phyloP scores from a whole-genome alignment of 2,888 invertebrate species.

The Drosophila subsilvestris region DNA sequence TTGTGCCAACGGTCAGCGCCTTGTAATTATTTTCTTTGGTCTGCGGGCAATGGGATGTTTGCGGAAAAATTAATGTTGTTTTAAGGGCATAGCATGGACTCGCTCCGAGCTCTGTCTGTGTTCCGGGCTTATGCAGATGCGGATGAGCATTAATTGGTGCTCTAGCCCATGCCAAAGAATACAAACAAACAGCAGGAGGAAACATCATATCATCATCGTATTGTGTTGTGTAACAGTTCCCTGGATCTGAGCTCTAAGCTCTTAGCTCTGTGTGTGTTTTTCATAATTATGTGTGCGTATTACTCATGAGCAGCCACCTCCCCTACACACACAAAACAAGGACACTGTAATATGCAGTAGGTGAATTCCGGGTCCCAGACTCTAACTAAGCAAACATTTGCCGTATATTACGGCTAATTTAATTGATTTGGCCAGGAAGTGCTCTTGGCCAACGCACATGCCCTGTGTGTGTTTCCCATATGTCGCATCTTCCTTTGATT shows the following conservation, averaged over 20 bases:
- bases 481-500: slow-evolving; percentile 24
- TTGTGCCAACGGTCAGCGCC: slow-evolving; percentile 60
- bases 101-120: not conserved
- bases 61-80: slow-evolving; percentile 57
- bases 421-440: slow-evolving; percentile 46
- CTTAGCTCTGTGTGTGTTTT: slow-evolving; percentile 16
- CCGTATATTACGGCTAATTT: slow-evolving; percentile 45
- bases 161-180: not conserved
- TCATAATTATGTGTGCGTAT: slow-evolving; percentile 40
- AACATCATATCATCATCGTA: not conserved
- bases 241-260: not conserved
- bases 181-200: slow-evolving; percentile 2
- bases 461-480: slow-evolving; percentile 4
- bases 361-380: not conserved
- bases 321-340: slow-evolving; percentile 22
- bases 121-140: slow-evolving; percentile 3
- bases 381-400: slow-evolving; percentile 36
- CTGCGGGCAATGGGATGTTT: slow-evolving; percentile 50
- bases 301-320: slow-evolving; percentile 31
- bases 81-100: slow-evolving; percentile 13
- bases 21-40: slow-evolving; percentile 69
- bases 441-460: slow-evolving; percentile 19
- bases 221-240: slow-evolving; percentile 14
- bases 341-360: slow-evolving; percentile 22
- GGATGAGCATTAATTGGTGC: slow-evolving; percentile 2